Conservation (phyloP, 2,888 invertebrate genomes). For the Myopa tessellatipennis region DNA sequence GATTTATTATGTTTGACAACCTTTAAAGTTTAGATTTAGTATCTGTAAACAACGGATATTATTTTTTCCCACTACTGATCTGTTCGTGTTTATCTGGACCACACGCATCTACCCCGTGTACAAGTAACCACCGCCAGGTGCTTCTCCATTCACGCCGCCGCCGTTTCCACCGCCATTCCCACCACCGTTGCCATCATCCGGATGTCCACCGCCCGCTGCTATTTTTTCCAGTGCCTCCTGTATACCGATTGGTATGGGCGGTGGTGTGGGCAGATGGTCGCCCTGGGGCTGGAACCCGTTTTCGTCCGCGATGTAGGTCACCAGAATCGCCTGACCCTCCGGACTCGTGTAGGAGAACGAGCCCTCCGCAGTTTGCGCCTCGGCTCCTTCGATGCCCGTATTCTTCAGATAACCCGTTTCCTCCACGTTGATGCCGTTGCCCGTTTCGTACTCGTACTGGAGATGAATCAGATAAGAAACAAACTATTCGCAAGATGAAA, state of each 20-base stretch:
- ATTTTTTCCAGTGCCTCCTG: slow-evolving; percentile 68
- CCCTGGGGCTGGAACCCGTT: slow-evolving; percentile 75
- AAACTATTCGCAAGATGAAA: background rate
- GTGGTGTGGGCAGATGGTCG: slow-evolving; percentile 83
- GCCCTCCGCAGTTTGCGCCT: slow-evolving; percentile 77
- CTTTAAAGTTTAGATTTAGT: background rate
- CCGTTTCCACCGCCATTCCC: slow-evolving; percentile 44
- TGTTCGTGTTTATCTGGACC: too few relatives aligned
- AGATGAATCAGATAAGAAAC: background rate
- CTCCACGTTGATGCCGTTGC: slow-evolving; percentile 78
- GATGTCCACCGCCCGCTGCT: slow-evolving; percentile 62
- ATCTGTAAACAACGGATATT: background rate
- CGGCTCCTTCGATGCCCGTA: slow-evolving; percentile 74
- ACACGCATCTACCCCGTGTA: background rate
- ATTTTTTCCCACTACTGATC: too few relatives aligned
- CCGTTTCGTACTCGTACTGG: slow-evolving; percentile 79
- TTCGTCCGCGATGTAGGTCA: slow-evolving; percentile 79
- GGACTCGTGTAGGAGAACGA: slow-evolving; percentile 78
- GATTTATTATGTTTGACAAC: background rate
- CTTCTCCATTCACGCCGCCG: slow-evolving; percentile 39
- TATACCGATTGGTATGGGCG: slow-evolving; percentile 83
- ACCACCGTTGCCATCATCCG: slow-evolving; percentile 56
- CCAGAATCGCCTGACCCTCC: slow-evolving; percentile 75
- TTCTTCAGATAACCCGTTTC: slow-evolving; percentile 80
- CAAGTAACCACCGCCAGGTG: slow-evolving; percentile 48